Evolutionary conservation across 2,888 invertebrate species (phyloP), one percentile per base, ranked within the genome.

Genomic region (Troides helena): DNA sequence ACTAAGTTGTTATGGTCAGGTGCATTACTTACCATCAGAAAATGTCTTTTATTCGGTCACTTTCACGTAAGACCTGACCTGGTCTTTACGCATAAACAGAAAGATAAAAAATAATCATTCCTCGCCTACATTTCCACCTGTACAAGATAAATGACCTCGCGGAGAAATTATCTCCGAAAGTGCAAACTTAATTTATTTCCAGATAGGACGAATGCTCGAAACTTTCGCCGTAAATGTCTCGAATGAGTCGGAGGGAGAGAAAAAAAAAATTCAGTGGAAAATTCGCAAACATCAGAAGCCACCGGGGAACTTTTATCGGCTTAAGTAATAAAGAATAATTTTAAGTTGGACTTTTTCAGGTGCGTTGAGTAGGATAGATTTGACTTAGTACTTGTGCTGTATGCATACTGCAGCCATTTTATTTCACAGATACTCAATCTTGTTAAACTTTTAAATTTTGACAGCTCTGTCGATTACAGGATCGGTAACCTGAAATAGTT

Each of bases 181-280:
- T 53, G 60, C 57, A 62, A 69, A 69, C 64, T 61, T 65, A 69
- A 69, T 65, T 69, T 69, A n/a, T 64, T 69, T 60, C 39, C 65
- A 46, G 57, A 62, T 60, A 43, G n/a, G 56, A 68, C 25, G 21
- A 56, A 36, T 53, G 25, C 14, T 62, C 62, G 25, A 57, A 69
- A 69, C 61, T 69, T 65, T 60, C 12, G 46, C 57, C 46, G 65
- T 61, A 61, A 69, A 69, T 61, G 56, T 61, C 69, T 39, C 61
- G 36, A 56, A 63, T 43, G 46, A 63, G 68, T 62, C 57, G 46
- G n/a, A 43, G 58, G 57, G n/a, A 43, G 58, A 62, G 57, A 68
- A 53, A 53, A 53, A 53, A 53, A n/a, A 53, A 53, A 53, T 39
- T 39, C 39, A 39, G 39, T 39, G n/a, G n/a, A 53, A 53, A 53